Evolutionary conservation across 2,888 invertebrate species (phyloP).

Genomic region (Epiblema foenella): DNA sequence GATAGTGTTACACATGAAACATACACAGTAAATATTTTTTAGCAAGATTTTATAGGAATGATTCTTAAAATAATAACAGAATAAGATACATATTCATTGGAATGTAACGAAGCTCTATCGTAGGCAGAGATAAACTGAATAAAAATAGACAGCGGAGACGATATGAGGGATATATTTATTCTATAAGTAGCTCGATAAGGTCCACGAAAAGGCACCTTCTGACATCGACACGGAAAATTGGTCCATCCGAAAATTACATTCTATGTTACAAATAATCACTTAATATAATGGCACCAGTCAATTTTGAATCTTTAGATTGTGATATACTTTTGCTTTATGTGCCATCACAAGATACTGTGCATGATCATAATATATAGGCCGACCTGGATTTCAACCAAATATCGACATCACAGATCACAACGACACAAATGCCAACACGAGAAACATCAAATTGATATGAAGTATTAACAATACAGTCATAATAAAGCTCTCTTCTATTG

Average conservation of each 20-base stretch:
- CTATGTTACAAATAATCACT: constrained; percentile 57
- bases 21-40: constrained; percentile 58
- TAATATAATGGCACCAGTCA: constrained; percentile 61
- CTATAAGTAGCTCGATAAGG: constrained; percentile 60
- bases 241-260: constrained; percentile 70
- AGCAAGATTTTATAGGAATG: constrained; percentile 69
- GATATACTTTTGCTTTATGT: constrained; percentile 50
- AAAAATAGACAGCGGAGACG: constrained; percentile 48
- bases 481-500: neutral
- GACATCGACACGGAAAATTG: constrained; percentile 64
- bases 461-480: neutral
- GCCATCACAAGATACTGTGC: constrained; percentile 47
- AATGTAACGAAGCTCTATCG: constrained; percentile 78
- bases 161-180: constrained; percentile 56
- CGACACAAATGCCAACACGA: neutral
- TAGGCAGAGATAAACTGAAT: constrained; percentile 49
- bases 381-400: constrained; percentile 24
- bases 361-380: constrained; percentile 47
- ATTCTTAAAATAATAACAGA: constrained; percentile 66
- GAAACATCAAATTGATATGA: neutral
- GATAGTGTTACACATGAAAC: constrained; percentile 69
- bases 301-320: constrained; percentile 52
- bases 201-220: constrained; percentile 74
- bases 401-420: constrained; percentile 17
- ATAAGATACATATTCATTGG: constrained; percentile 77